Evolutionary conservation across 2,888 invertebrate genomes (phyloP).

Genomic region (Crocallis elinguaria): DNA sequence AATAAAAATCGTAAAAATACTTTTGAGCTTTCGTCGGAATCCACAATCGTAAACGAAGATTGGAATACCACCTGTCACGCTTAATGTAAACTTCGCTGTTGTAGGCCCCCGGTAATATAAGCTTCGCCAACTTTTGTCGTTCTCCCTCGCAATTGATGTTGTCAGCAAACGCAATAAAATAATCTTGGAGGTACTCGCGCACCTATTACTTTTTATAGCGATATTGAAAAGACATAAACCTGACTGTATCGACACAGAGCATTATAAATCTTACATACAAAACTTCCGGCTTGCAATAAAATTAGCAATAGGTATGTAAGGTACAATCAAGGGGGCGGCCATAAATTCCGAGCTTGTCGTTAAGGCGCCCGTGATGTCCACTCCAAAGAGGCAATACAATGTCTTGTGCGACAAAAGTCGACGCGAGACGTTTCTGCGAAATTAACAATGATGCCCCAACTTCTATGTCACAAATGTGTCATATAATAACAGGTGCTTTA

Average conservation of each 20-base stretch:
- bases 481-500: constrained; percentile 65
- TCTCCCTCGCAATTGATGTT: constrained; percentile 44
- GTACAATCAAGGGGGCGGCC: constrained; percentile 31
- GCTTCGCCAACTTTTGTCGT: constrained; percentile 36
- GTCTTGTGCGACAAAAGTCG: constrained; percentile 26
- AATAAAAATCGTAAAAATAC: constrained; percentile 50
- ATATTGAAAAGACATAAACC: constrained; percentile 52
- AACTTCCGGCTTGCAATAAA: constrained; percentile 49
- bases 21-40: constrained; percentile 41
- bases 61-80: constrained; percentile 54
- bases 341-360: constrained; percentile 36
- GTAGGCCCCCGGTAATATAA: constrained; percentile 41
- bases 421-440: constrained; percentile 25
- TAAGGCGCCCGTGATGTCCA: constrained; percentile 28
- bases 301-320: constrained; percentile 35
- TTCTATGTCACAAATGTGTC: constrained; percentile 68
- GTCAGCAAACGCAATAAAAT: constrained; percentile 48
- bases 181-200: constrained; percentile 46
- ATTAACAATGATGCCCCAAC: constrained; percentile 63
- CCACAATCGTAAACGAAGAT: constrained; percentile 56
- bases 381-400: constrained; percentile 24
- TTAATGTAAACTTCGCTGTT: constrained; percentile 42
- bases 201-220: constrained; percentile 46
- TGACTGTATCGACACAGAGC: constrained; percentile 41
- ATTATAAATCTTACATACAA: constrained; percentile 52